phyloP scores from a whole-genome alignment of 1,140 invertebrate species.

The Heliconius himera region DNA sequence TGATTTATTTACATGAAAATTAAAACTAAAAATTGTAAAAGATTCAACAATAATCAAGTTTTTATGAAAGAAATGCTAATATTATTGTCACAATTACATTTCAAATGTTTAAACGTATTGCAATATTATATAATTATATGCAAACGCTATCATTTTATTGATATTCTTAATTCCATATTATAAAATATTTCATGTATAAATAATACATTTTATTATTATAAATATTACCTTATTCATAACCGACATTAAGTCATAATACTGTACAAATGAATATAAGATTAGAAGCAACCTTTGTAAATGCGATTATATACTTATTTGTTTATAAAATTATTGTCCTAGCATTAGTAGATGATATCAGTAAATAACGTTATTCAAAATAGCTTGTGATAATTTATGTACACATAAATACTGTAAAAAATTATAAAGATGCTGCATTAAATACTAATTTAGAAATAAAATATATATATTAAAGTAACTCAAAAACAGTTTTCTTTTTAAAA shows the following conservation, averaged over 20 bases:
- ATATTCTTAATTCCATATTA: background rate
- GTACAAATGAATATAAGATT: constrained; percentile 1
- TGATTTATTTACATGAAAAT: too few relatives aligned
- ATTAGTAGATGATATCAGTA: background rate
- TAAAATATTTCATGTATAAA: constrained; percentile 9
- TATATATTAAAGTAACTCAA: background rate
- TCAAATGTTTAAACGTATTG: background rate
- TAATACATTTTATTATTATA: background rate
- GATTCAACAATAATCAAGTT: background rate
- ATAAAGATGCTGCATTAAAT: background rate
- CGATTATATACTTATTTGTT: background rate
- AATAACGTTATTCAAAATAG: constrained; percentile 11
- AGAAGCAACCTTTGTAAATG: constrained; percentile 12
- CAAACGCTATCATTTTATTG: background rate
- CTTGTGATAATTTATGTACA: constrained; percentile 3
- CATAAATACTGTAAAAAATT: constrained; percentile 7
- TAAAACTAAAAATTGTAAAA: background rate
- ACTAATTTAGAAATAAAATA: background rate
- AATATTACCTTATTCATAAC: background rate
- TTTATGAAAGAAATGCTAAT: background rate
- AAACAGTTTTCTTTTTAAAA: background rate
- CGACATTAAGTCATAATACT: background rate
- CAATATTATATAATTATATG: constrained; percentile 1
- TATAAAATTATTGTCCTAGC: constrained; percentile 11
- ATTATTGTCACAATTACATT: constrained; percentile 8